phyloP scores from a whole-genome alignment of 2,113 vertebrate species.

The Sphaerodactylus townsendi region DNA sequence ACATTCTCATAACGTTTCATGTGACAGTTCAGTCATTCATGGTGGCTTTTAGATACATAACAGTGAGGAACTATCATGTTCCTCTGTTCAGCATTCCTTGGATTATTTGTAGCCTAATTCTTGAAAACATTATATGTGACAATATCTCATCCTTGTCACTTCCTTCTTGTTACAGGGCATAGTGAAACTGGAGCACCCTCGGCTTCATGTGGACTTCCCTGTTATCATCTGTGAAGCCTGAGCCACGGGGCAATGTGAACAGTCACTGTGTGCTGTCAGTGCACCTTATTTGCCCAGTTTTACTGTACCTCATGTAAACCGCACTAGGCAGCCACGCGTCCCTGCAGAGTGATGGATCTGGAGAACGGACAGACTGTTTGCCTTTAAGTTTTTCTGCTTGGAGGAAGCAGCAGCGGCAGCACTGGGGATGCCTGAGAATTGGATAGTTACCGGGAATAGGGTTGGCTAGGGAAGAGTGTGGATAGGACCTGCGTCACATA shows the following conservation, averaged over 20 bases:
- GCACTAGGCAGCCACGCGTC: slow-evolving; percentile 3
- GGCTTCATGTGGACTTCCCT: slow-evolving; percentile 96
- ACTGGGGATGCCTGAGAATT: background rate
- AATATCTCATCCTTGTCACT: background rate
- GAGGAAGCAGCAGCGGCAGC: background rate
- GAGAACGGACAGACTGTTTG: background rate
- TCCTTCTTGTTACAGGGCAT: slow-evolving; percentile 82
- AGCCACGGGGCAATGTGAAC: slow-evolving; percentile 47
- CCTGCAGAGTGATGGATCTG: slow-evolving; percentile 48
- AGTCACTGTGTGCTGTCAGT: background rate
- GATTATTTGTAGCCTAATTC: background rate
- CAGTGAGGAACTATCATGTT: background rate
- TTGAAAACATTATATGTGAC: background rate
- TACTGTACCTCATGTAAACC: slow-evolving; percentile 18
- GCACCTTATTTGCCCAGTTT: slow-evolving; percentile 35
- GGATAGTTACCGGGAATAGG: slow-evolving; percentile 1
- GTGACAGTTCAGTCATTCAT: background rate
- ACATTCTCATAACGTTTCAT: background rate
- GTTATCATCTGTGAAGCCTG: slow-evolving; percentile 95
- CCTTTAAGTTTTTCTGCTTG: background rate
- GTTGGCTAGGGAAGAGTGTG: background rate
- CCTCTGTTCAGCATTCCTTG: accelerated
- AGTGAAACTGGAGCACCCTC: slow-evolving; percentile 91
- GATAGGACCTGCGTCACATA: slow-evolving; percentile 13
- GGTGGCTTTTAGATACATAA: accelerated